These are phyloP conservation scores for Xiphorhynchus elegans DNA, from an alignment of 2,113 vertebrate genomes.

Conservation along the genomic window DNA sequence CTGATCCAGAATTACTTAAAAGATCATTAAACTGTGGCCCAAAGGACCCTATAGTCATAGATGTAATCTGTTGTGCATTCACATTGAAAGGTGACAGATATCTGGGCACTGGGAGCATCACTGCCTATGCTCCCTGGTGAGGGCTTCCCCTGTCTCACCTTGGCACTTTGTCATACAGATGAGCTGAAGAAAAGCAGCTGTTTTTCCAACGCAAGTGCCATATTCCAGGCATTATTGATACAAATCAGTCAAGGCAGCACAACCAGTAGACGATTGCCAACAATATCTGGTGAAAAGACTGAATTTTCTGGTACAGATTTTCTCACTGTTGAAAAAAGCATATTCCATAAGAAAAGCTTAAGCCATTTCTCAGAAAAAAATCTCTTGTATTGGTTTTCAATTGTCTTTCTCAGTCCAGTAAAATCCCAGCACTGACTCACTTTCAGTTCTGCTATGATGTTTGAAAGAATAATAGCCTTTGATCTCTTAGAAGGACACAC, in stretches of 20 bases:
- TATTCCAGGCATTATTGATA: neutral
- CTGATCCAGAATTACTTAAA: neutral
- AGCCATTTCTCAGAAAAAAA: neutral
- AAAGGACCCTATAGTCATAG: neutral
- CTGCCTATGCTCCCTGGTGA: neutral
- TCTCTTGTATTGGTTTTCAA: neutral
- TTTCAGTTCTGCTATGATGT: slow-evolving; percentile 43
- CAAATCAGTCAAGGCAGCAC: neutral
- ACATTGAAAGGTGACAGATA: neutral
- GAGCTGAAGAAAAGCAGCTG: neutral
- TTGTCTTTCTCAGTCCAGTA: neutral
- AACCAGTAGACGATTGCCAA: neutral
- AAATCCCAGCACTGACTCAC: slow-evolving; percentile 38
- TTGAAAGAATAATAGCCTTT: slow-evolving; percentile 16
- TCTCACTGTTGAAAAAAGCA: neutral
- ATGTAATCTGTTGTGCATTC: neutral
- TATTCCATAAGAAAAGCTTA: neutral
- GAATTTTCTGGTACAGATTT: neutral
- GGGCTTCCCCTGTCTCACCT: neutral
- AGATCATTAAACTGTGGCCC: neutral
- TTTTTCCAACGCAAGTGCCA: neutral
- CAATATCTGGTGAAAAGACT: neutral
- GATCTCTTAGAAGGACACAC: neutral
- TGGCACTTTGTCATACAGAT: accelerated
- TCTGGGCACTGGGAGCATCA: accelerated